A percentile compares a stretch with the other conserved stretches of the same genome.
phyloP scores from a whole-genome alignment of 2,797 vertebrate genomes.

The Scolopax bukidnonensis region DNA sequence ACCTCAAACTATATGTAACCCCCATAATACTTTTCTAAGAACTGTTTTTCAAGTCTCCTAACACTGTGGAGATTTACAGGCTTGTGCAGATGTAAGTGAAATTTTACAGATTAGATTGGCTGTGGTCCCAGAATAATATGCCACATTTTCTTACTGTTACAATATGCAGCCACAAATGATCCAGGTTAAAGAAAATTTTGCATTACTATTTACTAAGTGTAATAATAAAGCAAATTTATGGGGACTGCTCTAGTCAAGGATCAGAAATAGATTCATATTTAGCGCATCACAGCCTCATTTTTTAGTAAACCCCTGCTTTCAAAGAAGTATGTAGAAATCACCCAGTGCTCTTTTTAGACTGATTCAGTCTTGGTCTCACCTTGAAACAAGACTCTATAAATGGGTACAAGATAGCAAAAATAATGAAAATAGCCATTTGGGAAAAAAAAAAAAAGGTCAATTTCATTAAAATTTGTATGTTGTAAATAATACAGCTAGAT shows the following conservation, averaged over 20 bases:
- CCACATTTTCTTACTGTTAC: not conserved
- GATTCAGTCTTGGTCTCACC: not conserved
- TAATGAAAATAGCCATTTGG: not conserved
- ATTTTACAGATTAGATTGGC: not conserved
- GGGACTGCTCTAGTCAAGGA: not conserved
- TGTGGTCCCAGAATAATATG: not conserved
- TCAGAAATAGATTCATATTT: not conserved
- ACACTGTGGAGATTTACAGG: not conserved
- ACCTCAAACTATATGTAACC: not conserved
- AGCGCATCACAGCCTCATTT: not conserved
- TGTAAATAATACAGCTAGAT: not conserved
- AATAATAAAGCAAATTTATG: not conserved
- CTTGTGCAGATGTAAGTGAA: not conserved
- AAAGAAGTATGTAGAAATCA: not conserved
- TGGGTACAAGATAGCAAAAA: not conserved
- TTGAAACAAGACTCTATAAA: not conserved
- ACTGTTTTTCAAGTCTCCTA: not conserved
- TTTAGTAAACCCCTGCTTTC: not conserved
- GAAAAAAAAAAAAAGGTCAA: rapidly evolving
- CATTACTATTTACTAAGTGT: not conserved
- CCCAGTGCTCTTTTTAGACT: not conserved
- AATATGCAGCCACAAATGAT: not conserved
- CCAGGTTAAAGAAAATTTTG: not conserved
- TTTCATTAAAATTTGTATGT: not conserved
- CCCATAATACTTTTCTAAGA: not conserved